Conservation (phyloP, 2,888 invertebrate species). For the Apamea sordens region DNA sequence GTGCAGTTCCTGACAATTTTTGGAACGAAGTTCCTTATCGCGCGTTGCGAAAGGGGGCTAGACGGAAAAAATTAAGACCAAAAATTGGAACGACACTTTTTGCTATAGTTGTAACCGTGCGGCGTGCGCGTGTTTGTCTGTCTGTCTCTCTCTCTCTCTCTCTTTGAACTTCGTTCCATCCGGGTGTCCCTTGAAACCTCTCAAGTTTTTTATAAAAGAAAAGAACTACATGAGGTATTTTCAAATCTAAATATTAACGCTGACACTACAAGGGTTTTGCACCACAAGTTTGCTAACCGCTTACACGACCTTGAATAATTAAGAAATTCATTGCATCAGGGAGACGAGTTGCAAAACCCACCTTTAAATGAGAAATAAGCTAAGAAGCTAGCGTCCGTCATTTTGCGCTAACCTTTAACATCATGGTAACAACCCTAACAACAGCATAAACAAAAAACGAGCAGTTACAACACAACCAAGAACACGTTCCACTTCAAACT, state of each 20-base stretch:
- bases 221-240: background rate
- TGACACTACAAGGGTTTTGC: constrained; percentile 8
- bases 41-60: too few relatives aligned
- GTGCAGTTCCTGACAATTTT: background rate
- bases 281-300: too few relatives aligned
- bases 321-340: constrained; percentile 2
- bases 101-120: too few relatives aligned
- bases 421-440: background rate
- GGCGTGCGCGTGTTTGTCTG: too few relatives aligned
- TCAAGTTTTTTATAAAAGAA: background rate
- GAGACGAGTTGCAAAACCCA: constrained; percentile 2
- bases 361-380: background rate
- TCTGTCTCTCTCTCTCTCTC: too few relatives aligned
- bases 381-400: background rate
- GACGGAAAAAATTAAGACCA: too few relatives aligned
- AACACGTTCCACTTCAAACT: background rate
- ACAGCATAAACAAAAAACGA: background rate
- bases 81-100: too few relatives aligned
- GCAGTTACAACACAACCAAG: background rate
- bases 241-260: background rate
- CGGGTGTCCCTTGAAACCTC: too few relatives aligned
- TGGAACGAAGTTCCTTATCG: too few relatives aligned
- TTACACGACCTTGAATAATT: constrained; percentile 5
- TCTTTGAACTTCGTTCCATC: too few relatives aligned
- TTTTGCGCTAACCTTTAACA: background rate